phyloP scores from a whole-genome alignment of 2,888 invertebrate species.

The Sympetrum striolatum region DNA sequence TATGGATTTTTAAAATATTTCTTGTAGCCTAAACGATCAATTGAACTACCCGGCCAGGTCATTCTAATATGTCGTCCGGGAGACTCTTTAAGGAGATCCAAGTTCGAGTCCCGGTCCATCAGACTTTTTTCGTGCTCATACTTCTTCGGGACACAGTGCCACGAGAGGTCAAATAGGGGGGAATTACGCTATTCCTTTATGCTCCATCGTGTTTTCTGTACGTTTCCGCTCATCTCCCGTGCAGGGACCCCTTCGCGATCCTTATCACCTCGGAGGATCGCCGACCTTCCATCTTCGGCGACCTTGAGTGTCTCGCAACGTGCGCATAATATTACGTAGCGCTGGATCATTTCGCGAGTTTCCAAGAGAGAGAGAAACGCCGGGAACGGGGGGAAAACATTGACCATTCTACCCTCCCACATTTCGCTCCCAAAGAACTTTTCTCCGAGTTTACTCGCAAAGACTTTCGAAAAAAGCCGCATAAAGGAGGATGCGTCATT shows the following conservation, averaged over 20 bases:
- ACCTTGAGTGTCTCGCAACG: slow-evolving; percentile 21
- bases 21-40: too few species aligned
- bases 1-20: too few species aligned
- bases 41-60: too few species aligned
- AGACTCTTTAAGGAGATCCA: too few species aligned
- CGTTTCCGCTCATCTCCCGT: neutral
- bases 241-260: neutral
- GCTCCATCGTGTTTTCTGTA: too few species aligned
- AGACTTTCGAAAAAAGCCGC: neutral
- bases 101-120: too few species aligned
- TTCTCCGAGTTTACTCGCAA: neutral
- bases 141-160: too few species aligned
- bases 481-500: neutral
- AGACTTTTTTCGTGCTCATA: too few species aligned
- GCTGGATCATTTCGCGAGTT: neutral
- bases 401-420: neutral
- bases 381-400: neutral
- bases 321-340: slow-evolving; percentile 30
- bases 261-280: neutral
- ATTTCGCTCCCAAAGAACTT: neutral
- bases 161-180: too few species aligned
- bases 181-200: too few species aligned
- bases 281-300: slow-evolving; percentile 17
- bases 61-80: too few species aligned
- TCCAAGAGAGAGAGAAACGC: neutral